Evolutionary conservation across 2,888 invertebrate species (phyloP).

Genomic region (Hirtodrosophila alboralis): DNA sequence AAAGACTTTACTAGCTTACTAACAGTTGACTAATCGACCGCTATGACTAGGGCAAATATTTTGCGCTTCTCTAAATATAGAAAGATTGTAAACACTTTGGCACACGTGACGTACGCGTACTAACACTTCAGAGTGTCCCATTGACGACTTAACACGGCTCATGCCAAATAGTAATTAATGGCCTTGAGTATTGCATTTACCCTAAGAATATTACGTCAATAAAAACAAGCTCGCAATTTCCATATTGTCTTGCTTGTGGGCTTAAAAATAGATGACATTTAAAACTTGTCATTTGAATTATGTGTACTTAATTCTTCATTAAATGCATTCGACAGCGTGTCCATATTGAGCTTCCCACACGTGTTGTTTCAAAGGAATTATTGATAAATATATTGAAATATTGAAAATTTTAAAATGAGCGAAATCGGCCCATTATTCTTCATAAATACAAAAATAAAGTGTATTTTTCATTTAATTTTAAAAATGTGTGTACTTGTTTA

Average conservation of each 20-base stretch:
- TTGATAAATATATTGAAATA: too few relatives aligned
- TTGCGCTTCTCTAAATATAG: slow-evolving; percentile 22
- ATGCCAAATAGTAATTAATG: slow-evolving; percentile 24
- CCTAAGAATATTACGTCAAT: slow-evolving; percentile 26
- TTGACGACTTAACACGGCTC: slow-evolving; percentile 6
- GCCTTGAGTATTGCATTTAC: slow-evolving; percentile 39
- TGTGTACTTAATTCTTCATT: slow-evolving; percentile 2
- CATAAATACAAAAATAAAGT: too few relatives aligned
- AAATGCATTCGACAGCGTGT: background rate
- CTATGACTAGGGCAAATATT: background rate
- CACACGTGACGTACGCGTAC: slow-evolving; percentile 45
- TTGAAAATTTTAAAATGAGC: too few relatives aligned
- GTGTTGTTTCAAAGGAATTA: too few relatives aligned
- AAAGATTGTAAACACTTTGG: slow-evolving; percentile 33
- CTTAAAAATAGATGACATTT: slow-evolving; percentile 41
- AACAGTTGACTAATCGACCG: too few relatives aligned
- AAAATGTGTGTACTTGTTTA: too few relatives aligned
- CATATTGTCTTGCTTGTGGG: slow-evolving; percentile 1
- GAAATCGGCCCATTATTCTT: too few relatives aligned
- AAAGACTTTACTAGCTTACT: slow-evolving; percentile 8
- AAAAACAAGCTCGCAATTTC: slow-evolving; percentile 12
- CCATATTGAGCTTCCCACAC: too few relatives aligned
- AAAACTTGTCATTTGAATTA: slow-evolving; percentile 7
- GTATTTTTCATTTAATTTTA: too few relatives aligned
- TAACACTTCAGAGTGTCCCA: slow-evolving; percentile 24